These are phyloP conservation scores for Nymphicus hollandicus DNA, from an alignment of 2,113 vertebrate species.

Conservation along the genomic window DNA sequence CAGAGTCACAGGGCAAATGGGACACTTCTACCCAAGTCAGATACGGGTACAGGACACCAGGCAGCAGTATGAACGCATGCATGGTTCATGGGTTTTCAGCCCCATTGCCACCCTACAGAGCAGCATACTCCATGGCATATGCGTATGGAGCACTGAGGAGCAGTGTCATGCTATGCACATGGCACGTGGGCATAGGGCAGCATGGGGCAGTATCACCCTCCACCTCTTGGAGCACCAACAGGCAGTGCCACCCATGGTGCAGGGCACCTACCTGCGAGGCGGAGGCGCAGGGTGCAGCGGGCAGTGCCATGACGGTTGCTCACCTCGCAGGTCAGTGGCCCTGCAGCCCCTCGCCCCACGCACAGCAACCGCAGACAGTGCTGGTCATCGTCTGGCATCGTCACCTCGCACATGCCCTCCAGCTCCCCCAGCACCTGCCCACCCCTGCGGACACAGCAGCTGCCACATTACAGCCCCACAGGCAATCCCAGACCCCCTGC, in stretches of 20 bases:
- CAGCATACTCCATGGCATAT: not conserved
- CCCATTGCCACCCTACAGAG: not conserved
- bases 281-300: constrained; percentile 80
- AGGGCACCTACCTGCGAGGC: constrained; percentile 82
- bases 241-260: not conserved
- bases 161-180: not conserved
- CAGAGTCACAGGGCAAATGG: too few species aligned
- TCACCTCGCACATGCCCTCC: constrained; percentile 81
- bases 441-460: constrained; percentile 66
- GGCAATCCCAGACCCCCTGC: not conserved
- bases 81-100: not conserved
- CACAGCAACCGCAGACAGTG: constrained; percentile 84
- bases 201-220: not conserved
- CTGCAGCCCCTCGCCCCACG: constrained; percentile 78
- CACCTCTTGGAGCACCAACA: not conserved
- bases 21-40: not conserved
- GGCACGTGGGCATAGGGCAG: not conserved
- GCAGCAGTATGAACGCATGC: not conserved
- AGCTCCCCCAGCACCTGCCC: constrained; percentile 76
- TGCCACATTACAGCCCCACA: not conserved
- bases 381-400: constrained; percentile 90
- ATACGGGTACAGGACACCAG: accelerated
- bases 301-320: constrained; percentile 85
- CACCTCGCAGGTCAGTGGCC: constrained; percentile 83
- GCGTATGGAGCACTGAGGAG: not conserved